Conservation (phyloP, 2,797 vertebrate genomes). For the Danionella dracula region DNA sequence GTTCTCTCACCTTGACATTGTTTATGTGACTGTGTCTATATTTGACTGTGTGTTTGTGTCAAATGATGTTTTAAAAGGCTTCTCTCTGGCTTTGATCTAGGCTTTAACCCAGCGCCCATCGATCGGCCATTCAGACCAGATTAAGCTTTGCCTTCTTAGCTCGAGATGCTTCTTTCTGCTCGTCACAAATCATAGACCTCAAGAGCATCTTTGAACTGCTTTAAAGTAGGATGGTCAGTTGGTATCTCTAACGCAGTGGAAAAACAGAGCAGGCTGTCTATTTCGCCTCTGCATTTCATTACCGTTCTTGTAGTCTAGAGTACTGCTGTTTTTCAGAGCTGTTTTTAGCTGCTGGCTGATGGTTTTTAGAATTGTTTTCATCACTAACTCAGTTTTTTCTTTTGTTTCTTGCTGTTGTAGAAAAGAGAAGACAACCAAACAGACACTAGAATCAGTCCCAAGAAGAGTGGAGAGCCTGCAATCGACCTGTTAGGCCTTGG, state of each 20-base stretch:
- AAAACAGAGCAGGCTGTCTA: background rate
- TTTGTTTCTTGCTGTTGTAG: constrained; percentile 57
- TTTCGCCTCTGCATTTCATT: background rate
- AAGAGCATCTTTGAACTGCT: constrained; percentile 28
- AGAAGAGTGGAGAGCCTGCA: constrained; percentile 75
- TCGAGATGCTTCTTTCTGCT: constrained; percentile 45
- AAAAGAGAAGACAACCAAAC: constrained; percentile 78
- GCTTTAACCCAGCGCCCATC: constrained; percentile 30
- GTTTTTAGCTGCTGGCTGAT: background rate
- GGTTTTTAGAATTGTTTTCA: background rate
- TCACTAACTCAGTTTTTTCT: background rate
- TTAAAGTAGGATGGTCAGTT: background rate
- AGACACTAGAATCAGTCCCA: constrained; percentile 80
- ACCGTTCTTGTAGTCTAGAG: background rate
- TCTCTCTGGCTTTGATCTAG: constrained; percentile 35
- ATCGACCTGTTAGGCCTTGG: constrained; percentile 92
- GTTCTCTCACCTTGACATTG: constrained; percentile 9
- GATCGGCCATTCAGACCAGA: constrained; percentile 47
- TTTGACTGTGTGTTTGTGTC: constrained; percentile 16
- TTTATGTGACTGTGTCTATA: constrained; percentile 14
- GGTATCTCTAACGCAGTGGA: background rate
- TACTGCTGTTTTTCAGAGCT: background rate
- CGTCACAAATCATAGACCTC: constrained; percentile 42
- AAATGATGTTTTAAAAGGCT: constrained; percentile 30
- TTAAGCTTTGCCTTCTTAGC: constrained; percentile 34